Evolutionary conservation across 2,113 vertebrate species (phyloP).

Genomic region (Amphiprion percula): DNA sequence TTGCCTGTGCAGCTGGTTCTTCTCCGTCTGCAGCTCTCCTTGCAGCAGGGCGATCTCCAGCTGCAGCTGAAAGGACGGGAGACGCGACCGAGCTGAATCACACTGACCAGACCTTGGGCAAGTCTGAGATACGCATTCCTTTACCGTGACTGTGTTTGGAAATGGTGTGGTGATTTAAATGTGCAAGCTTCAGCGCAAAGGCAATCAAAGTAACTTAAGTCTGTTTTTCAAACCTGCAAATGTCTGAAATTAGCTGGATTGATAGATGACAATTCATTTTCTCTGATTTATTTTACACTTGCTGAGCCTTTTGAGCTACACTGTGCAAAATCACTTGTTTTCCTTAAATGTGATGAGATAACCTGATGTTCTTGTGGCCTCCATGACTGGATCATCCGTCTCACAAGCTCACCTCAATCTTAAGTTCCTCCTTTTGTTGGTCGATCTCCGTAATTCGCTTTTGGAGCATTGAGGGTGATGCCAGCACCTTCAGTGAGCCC

Average conservation of each 20-base stretch:
- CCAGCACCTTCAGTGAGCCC: slow-evolving; percentile 61
- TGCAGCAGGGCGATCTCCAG: slow-evolving; percentile 90
- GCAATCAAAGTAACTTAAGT: not conserved
- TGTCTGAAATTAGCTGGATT: too few relatives aligned
- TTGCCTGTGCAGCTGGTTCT: slow-evolving; percentile 77
- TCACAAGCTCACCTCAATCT: slow-evolving; percentile 86
- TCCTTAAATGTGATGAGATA: not conserved
- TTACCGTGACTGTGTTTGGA: slow-evolving; percentile 21
- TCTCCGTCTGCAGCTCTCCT: slow-evolving; percentile 89
- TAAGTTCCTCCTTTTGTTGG: slow-evolving; percentile 89
- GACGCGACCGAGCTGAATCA: slow-evolving; percentile 46
- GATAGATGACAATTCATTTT: not conserved
- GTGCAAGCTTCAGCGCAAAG: slow-evolving; percentile 28
- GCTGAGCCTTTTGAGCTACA: not conserved
- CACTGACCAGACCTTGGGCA: slow-evolving; percentile 29
- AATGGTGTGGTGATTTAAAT: not conserved
- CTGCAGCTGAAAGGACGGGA: slow-evolving; percentile 84
- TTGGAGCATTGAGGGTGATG: slow-evolving; percentile 80
- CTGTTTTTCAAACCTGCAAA: not conserved
- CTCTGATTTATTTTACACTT: not conserved
- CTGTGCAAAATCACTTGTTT: not conserved
- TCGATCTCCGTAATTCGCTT: slow-evolving; percentile 88
- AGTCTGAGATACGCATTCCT: slow-evolving; percentile 54
- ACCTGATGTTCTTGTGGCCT: not conserved
- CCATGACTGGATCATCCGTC: not conserved